phyloP scores from a whole-genome alignment of 2,888 invertebrate genomes.

The Caenorhabditis sp. region DNA sequence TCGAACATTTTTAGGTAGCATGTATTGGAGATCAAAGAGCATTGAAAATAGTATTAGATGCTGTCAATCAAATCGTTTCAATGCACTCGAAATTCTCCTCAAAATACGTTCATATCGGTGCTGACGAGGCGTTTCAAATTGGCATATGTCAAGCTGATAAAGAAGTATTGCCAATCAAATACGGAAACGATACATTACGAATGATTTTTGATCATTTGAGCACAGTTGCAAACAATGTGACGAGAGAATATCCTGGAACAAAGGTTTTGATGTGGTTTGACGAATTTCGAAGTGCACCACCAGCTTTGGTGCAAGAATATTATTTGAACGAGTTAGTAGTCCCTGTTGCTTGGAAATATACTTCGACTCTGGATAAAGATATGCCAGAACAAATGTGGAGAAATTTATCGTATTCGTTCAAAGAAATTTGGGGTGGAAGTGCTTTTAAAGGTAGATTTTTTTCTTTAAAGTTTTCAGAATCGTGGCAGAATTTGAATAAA shows the following conservation, averaged over 20 bases:
- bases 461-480: no score
- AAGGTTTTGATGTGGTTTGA: constrained; percentile 60
- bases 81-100: constrained; percentile 72
- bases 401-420: constrained; percentile 74
- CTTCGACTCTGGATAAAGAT: constrained; percentile 46
- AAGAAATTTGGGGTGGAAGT: constrained; percentile 79
- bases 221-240: constrained; percentile 43
- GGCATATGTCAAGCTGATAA: constrained; percentile 56
- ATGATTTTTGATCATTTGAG: constrained; percentile 52
- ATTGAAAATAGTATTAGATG: constrained; percentile 68
- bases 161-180: constrained; percentile 40
- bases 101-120: constrained; percentile 76
- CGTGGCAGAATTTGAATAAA: no score
- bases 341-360: constrained; percentile 61
- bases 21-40: constrained; percentile 69
- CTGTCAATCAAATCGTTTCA: constrained; percentile 44
- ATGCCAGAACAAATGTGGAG: constrained; percentile 54
- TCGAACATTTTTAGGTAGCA: constrained; percentile 38
- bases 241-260: constrained; percentile 39
- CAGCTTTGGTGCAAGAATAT: constrained; percentile 43
- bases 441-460: constrained; percentile 80
- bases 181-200: constrained; percentile 43
- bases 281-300: constrained; percentile 43
- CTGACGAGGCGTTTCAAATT: constrained; percentile 72
- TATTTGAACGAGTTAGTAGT: constrained; percentile 41